A percentile compares a stretch with the other conserved stretches of the same genome.
phyloP scores from a whole-genome alignment of 2,888 invertebrate species.

The Cataglyphis livida region DNA sequence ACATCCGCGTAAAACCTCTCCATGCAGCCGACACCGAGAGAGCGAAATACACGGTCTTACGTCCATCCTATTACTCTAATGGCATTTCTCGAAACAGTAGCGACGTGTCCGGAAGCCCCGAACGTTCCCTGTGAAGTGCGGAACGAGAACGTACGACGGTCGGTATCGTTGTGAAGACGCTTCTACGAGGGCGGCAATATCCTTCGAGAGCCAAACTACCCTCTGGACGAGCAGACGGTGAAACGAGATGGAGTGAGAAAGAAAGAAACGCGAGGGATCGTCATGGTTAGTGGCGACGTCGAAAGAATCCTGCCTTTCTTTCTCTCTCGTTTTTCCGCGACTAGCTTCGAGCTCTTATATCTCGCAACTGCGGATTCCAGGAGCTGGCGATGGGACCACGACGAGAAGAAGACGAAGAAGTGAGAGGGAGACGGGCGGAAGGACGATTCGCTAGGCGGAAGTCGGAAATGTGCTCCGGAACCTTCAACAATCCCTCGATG shows the following conservation, averaged over 20 bases:
- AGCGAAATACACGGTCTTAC: slow-evolving; percentile 18
- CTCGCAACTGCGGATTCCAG: slow-evolving; percentile 66
- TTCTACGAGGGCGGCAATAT: slow-evolving; percentile 59
- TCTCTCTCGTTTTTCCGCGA: not conserved
- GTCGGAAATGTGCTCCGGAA: slow-evolving; percentile 86
- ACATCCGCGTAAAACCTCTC: not conserved
- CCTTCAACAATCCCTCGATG: slow-evolving; percentile 86
- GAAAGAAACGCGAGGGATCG: slow-evolving; percentile 52
- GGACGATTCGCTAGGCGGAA: slow-evolving; percentile 84
- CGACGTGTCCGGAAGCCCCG: slow-evolving; percentile 27
- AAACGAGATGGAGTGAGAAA: slow-evolving; percentile 51
- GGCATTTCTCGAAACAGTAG: slow-evolving; percentile 32
- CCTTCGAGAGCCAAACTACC: slow-evolving; percentile 60
- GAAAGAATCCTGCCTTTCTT: slow-evolving; percentile 46
- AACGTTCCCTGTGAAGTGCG: slow-evolving; percentile 11
- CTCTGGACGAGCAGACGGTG: slow-evolving; percentile 47
- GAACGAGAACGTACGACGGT: slow-evolving; percentile 36
- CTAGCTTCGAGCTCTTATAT: slow-evolving; percentile 9
- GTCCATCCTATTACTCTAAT: slow-evolving; percentile 44
- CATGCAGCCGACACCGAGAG: not conserved
- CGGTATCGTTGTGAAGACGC: slow-evolving; percentile 46
- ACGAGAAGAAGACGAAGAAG: slow-evolving; percentile 70
- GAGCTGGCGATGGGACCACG: slow-evolving; percentile 68
- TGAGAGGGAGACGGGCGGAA: slow-evolving; percentile 65
- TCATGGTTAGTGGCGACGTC: slow-evolving; percentile 52